Percentiles rank a stretch among this genome's conserved stretches.
Conservation (phyloP, 2,797 vertebrate species). For the Pseudotriccus pelzelni region DNA sequence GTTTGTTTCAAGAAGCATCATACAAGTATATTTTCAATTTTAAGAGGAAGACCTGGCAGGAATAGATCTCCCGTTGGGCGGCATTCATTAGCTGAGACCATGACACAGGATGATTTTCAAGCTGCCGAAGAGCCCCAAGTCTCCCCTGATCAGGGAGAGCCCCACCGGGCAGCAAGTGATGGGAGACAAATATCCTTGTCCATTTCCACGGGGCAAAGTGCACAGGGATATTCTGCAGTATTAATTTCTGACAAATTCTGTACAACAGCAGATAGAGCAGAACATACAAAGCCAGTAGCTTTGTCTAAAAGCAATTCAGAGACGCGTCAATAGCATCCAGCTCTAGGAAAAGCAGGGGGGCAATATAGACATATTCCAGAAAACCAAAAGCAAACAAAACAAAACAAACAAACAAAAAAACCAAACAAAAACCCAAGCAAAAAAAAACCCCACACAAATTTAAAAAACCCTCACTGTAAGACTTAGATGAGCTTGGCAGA, state of each 20-base stretch:
- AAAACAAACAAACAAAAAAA: not conserved
- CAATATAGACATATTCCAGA: not conserved
- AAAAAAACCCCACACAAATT: too few species aligned
- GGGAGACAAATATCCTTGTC: not conserved
- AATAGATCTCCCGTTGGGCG: accelerated
- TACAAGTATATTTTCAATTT: not conserved
- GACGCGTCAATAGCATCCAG: not conserved
- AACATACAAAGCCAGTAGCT: not conserved
- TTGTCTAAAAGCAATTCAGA: not conserved
- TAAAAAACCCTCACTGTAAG: not conserved
- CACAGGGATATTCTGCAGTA: not conserved
- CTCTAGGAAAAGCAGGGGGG: not conserved
- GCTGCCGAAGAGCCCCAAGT: not conserved
- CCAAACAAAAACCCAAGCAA: too few species aligned
- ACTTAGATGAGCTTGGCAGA: not conserved
- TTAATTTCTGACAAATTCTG: not conserved
- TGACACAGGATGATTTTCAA: not conserved
- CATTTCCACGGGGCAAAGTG: not conserved
- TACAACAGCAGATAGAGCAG: not conserved
- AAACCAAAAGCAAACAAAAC: not conserved
- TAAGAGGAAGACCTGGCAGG: not conserved
- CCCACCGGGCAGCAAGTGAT: not conserved
- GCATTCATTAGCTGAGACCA: accelerated
- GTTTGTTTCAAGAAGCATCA: not conserved
- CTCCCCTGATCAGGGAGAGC: not conserved